Conservation (phyloP, 2,113 vertebrate genomes). For the Illadopsis cleaveri region DNA sequence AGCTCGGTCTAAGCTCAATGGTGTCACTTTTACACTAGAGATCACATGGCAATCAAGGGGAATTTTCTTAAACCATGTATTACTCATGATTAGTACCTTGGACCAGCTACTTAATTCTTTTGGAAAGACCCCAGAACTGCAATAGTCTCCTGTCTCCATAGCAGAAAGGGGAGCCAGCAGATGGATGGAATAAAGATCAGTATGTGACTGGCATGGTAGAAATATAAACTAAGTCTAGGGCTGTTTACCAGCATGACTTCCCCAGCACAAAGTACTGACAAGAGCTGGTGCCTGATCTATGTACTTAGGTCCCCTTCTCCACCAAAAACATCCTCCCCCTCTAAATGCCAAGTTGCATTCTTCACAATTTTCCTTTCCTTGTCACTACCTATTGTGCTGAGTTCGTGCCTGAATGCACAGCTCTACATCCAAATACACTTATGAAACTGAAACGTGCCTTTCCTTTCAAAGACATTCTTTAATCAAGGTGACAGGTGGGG, state of each 20-base stretch:
- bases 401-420: not conserved
- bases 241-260: not conserved
- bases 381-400: not conserved
- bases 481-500: slow-evolving; percentile 5
- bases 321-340: not conserved
- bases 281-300: not conserved
- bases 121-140: not conserved
- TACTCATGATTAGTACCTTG: not conserved
- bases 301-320: not conserved
- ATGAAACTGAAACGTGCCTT: not conserved
- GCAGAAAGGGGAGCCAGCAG: not conserved
- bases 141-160: not conserved
- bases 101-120: not conserved
- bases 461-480: not conserved
- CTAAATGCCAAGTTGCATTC: not conserved
- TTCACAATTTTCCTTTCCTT: not conserved
- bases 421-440: not conserved
- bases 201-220: accelerated
- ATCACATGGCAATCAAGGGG: not conserved
- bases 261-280: not conserved
- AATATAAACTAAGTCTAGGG: not conserved
- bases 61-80: not conserved
- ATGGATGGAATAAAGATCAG: not conserved
- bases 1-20: slow-evolving; percentile 27
- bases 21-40: slow-evolving; percentile 19